Conservation (phyloP, 2,888 invertebrate species). For the Mimumesa dahlbomi region DNA sequence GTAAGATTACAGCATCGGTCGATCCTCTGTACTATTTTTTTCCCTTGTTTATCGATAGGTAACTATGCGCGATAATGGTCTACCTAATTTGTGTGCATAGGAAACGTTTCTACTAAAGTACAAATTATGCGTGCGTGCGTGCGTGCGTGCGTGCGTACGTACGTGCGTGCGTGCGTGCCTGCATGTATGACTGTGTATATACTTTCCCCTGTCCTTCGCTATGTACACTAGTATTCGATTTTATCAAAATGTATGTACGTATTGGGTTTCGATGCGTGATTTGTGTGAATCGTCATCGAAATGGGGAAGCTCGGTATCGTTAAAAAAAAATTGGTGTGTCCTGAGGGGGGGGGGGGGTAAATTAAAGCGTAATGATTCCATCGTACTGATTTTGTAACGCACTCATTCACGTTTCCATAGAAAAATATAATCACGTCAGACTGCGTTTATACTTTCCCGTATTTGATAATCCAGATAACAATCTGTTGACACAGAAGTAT, state of each 20-base stretch:
- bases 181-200: too few relatives aligned
- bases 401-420: background rate
- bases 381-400: conserved; percentile 64
- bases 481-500: conserved; percentile 32
- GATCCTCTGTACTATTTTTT: conserved; percentile 22
- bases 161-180: too few relatives aligned
- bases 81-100: background rate
- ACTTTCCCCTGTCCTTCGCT: background rate
- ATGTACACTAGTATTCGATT: conserved; percentile 18
- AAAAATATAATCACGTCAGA: background rate
- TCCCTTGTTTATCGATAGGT: background rate
- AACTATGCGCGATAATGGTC: background rate
- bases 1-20: conserved; percentile 49
- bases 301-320: background rate
- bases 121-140: background rate
- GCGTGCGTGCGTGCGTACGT: too few relatives aligned
- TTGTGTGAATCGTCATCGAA: background rate
- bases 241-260: conserved; percentile 20
- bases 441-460: conserved; percentile 5
- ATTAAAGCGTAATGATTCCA: too few relatives aligned
- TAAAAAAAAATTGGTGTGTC: conserved; percentile 38
- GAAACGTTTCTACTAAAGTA: conserved; percentile 6
- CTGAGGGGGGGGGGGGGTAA: too few relatives aligned
- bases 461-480: conserved; percentile 49
- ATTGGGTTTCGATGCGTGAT: conserved; percentile 30